Percentiles rank a stretch among this genome's conserved stretches.
phyloP scores from a whole-genome alignment of 2,888 invertebrate genomes.

The Chesias legatella region DNA sequence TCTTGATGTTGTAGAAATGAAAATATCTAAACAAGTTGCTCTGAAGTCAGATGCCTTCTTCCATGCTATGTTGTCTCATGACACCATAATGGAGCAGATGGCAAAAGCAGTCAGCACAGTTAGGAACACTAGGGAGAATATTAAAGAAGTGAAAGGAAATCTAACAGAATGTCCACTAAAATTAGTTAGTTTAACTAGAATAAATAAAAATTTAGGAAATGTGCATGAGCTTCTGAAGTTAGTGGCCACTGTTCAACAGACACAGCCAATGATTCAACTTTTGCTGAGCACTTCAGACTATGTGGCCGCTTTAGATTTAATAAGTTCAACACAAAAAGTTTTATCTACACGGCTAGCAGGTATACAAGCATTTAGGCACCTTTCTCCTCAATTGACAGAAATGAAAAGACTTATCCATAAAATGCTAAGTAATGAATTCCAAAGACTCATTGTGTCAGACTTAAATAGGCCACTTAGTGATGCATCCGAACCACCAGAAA shows the following conservation, averaged over 20 bases:
- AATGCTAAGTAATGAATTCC: slow-evolving; percentile 97
- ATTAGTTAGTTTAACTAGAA: slow-evolving; percentile 85
- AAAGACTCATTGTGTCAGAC: slow-evolving; percentile 93
- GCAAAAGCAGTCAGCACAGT: slow-evolving; percentile 89
- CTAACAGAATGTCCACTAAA: slow-evolving; percentile 90
- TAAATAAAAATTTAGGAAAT: slow-evolving; percentile 82
- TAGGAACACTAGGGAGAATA: slow-evolving; percentile 85
- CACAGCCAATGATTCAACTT: slow-evolving; percentile 97
- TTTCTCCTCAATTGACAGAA: slow-evolving; percentile 96
- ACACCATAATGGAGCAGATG: slow-evolving; percentile 97
- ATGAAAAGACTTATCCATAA: slow-evolving; percentile 97
- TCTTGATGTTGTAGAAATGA: slow-evolving; percentile 96
- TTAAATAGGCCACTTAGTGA: slow-evolving; percentile 88
- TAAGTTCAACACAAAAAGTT: slow-evolving; percentile 97
- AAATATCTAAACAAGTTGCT: slow-evolving; percentile 95
- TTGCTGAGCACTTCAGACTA: slow-evolving; percentile 97
- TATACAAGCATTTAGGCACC: slow-evolving; percentile 96
- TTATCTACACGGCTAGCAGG: slow-evolving; percentile 94
- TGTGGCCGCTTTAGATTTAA: slow-evolving; percentile 97
- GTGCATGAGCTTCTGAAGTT: slow-evolving; percentile 89
- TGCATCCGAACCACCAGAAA: slow-evolving; percentile 83
- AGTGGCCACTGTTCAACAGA: slow-evolving; percentile 97
- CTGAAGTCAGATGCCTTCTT: slow-evolving; percentile 98
- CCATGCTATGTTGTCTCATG: slow-evolving; percentile 98
- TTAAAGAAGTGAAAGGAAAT: slow-evolving; percentile 88